Evolutionary conservation across 2,888 invertebrate genomes (phyloP), one percentile per base, ranked within the genome.

Genomic region (Imbricaverruca yamaguchii): DNA sequence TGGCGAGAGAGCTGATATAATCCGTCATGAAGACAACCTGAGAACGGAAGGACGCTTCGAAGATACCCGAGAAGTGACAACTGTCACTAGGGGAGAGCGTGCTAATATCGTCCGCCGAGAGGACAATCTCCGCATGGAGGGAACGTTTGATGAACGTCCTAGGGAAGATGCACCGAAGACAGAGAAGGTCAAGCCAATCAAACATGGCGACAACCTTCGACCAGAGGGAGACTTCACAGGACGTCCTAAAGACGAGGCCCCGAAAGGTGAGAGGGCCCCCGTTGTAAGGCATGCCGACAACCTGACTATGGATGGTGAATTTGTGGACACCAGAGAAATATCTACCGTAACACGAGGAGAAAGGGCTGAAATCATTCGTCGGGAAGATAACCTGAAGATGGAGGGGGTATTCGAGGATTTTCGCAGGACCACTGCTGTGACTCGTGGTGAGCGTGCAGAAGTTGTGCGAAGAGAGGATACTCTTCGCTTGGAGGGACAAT

Each of bases 121-220:
- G 80, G 90, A 90, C 84, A 90, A 90, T 85, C 84, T 90, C 53
- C 86, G 85, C 82, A 88, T 89, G 0, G 90, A 90, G 85, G 90
- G 90, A 11, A 21, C 8, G 9, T 82, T 61, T 80, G 56, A 67
- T 55, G 74, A 74, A 9, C 53, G 74, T 21, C 74, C 74, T 7
- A 13, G 21, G 9, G 74, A 55, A 21, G 55, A 21, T 13, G 74
- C 55, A 3, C 74, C 74, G 6, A 15, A 55, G 21, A 55, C 53
- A 10, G 74, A 74, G n/a, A 74, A 74, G 21, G 74, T 21, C 1
- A 74, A 53, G 10, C 74, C 74, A 10, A 53, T 53, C 18, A 53
- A 21, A 39, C 53, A 74, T 18, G 53, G 74, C 6, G 74, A 74
- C 21, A 74, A 74, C 21, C 74, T 23, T 11, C 55, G 23, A 11